These are phyloP conservation scores for Sylvia atricapilla DNA, from an alignment of 2,113 vertebrate genomes.

Conservation along the genomic window DNA sequence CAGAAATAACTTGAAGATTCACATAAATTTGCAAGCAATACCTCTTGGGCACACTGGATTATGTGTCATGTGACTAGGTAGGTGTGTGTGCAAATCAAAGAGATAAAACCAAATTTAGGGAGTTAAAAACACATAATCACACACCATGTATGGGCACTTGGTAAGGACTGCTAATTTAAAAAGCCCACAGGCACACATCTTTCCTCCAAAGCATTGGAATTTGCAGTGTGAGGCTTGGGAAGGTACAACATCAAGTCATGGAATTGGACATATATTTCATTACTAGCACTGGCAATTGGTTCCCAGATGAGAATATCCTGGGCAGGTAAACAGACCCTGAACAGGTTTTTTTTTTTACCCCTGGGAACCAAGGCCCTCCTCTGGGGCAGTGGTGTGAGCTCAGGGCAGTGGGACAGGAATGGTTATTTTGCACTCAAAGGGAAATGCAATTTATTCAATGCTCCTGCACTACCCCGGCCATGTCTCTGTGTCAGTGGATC, in stretches of 20 bases:
- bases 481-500: background rate
- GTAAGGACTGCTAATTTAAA: background rate
- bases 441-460: background rate
- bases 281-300: background rate
- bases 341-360: background rate
- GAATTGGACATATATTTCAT: background rate
- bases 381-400: background rate
- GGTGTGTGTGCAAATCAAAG: background rate
- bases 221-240: background rate
- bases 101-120: background rate
- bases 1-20: background rate
- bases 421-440: background rate
- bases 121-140: background rate
- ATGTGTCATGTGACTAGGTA: accelerated
- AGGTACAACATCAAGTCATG: background rate
- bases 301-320: background rate
- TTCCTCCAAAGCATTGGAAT: background rate
- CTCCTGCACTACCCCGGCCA: background rate
- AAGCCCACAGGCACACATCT: background rate
- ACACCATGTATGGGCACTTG: background rate
- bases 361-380: background rate
- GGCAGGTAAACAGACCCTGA: background rate
- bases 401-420: background rate
- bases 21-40: background rate
- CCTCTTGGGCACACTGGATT: background rate